Base-by-base conservation (phyloP, 2,888 invertebrate species). In the Thumatha senex region DNA sequence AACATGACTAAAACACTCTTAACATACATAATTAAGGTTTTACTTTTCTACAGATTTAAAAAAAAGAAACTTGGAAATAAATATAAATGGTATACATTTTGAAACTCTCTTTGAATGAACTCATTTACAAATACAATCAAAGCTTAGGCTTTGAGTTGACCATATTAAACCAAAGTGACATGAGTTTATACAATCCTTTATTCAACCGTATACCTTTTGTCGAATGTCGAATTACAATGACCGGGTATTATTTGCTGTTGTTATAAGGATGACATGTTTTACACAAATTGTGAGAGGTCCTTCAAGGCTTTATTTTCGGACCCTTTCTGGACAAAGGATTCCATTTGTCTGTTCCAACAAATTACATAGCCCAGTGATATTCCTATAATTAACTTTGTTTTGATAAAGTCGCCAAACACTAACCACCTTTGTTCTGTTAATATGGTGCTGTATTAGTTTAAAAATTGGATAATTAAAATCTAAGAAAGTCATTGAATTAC, bases 211-310 rank as follows among this genome's bases (percentile, higher is more conserved):
- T 50, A 54, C 60, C 63, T 61, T 68, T 70, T 63, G 70, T 70
- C 50, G 51, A 63, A 65, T 63, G 70, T 70, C 50, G 51, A 63
- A 65, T 64, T 49, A 59, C 66, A 51, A 52, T 49, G 51, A 56
- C 56, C 18, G 48, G 46, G 54, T 53, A 58, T 59, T 64, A 68
- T 66, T 68, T 62, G 42, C 48, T 54, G 57, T 51, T 24, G 60
- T 56, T 56, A 60, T 56, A 58, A 54, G 52, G 41, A 47, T 66
- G 38, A 54, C 57, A 51, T 52, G 54, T 62, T 57, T 57, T 50
- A 54, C 55, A 49, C 44, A n/a, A 51, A 29, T 24, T 43, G 33
- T 7, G 40, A 31, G 48, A 47, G 40, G 56, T 51, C 52, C 44
- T 46, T 49, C 39, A 54, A 55, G 56, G 58, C 48, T 51, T 46